phyloP scores from a whole-genome alignment of 2,888 invertebrate genomes.

The Lissocephala sabroskyi region DNA sequence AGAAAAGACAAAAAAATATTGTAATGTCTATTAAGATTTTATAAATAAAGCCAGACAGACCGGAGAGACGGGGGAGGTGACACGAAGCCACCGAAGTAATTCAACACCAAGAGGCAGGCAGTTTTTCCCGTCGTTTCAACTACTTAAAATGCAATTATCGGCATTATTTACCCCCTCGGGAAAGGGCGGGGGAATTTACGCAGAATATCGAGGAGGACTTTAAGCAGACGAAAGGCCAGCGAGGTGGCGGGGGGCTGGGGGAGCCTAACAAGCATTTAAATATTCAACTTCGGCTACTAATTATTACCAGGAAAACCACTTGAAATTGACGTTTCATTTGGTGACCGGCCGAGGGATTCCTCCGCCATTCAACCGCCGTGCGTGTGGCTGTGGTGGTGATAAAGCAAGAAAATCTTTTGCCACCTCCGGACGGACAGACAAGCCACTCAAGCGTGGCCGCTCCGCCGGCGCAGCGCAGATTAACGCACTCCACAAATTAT shows the following conservation, averaged over 20 bases:
- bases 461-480: too few species aligned
- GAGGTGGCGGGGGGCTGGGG: conserved; percentile 11
- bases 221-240: conserved; percentile 5
- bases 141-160: conserved; percentile 67
- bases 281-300: conserved; percentile 70
- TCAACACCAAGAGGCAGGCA: conserved; percentile 27
- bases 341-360: too few species aligned
- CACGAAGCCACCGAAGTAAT: conserved; percentile 35
- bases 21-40: conserved; percentile 6
- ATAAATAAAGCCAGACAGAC: too few species aligned
- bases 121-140: conserved; percentile 40
- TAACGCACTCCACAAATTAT: conserved; percentile 70
- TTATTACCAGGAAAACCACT: conserved; percentile 72
- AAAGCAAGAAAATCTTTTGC: neutral
- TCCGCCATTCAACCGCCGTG: too few species aligned
- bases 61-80: neutral
- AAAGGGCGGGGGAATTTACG: conserved; percentile 47
- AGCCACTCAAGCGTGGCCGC: too few species aligned
- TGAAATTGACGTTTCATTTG: conserved; percentile 69
- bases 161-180: conserved; percentile 47
- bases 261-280: conserved; percentile 61
- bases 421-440: too few species aligned
- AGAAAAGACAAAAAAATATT: neutral
- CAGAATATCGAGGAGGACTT: conserved; percentile 57
- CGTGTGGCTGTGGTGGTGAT: neutral